phyloP scores from a whole-genome alignment of 2,888 invertebrate species.

The Oxystoma pomonae region DNA sequence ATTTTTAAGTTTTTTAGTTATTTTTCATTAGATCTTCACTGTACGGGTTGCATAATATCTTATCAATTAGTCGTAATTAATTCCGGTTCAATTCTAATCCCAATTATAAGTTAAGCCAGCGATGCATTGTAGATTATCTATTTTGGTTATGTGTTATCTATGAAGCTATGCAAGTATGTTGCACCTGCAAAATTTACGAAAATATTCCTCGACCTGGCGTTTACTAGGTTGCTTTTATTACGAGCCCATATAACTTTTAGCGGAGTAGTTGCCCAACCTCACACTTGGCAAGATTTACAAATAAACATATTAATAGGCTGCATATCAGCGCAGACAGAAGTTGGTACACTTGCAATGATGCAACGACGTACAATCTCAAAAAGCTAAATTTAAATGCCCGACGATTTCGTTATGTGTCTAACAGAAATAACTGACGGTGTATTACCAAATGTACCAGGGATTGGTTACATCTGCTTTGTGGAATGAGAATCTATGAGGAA shows the following conservation, averaged over 20 bases:
- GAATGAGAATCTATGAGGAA: neutral
- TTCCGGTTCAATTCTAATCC: no score
- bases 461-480: neutral
- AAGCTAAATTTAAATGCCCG: neutral
- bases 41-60: no score
- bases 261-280: conserved; percentile 1
- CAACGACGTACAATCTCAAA: neutral
- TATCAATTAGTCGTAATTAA: no score
- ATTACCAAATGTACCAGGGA: neutral
- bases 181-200: conserved; percentile 1
- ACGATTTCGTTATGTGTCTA: neutral
- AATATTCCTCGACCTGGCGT: neutral
- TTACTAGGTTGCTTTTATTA: neutral
- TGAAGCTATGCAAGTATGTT: neutral
- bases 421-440: neutral
- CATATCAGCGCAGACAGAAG: neutral
- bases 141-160: no score
- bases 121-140: no score
- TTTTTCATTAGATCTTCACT: no score
- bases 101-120: no score
- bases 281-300: conserved; percentile 3
- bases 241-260: neutral
- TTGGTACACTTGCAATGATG: neutral
- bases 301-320: conserved; percentile 4
- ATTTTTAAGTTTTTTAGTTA: no score